Evolutionary conservation across 2,113 vertebrate genomes (phyloP).

Genomic region (Notarius lentiginosus): DNA sequence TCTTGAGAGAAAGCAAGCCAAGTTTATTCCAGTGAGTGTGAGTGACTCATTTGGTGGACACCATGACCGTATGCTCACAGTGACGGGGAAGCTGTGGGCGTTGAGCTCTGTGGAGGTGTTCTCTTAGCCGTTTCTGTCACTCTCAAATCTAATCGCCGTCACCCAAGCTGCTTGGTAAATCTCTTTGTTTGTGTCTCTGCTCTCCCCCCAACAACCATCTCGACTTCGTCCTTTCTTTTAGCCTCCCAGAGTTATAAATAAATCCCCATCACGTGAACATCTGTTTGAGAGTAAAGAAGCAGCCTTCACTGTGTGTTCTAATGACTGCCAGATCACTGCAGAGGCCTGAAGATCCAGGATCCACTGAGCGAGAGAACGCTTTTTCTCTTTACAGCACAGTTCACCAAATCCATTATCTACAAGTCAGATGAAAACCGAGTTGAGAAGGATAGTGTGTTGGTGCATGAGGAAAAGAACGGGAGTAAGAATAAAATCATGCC

Average conservation of each 20-base stretch:
- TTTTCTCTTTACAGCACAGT: background rate
- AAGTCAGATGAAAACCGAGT: background rate
- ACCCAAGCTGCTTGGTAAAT: conserved; percentile 58
- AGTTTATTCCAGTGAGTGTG: conserved; percentile 46
- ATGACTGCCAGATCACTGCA: conserved; percentile 24
- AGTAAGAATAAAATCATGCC: background rate
- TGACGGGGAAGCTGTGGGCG: conserved; percentile 58
- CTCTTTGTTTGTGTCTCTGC: conserved; percentile 33
- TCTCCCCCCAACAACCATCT: conserved; percentile 1
- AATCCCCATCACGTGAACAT: conserved; percentile 40
- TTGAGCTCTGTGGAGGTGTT: conserved; percentile 54
- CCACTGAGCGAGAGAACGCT: background rate
- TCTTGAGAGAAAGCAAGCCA: conserved; percentile 10
- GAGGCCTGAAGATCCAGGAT: background rate
- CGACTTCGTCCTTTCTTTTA: conserved; percentile 6
- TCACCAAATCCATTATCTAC: background rate
- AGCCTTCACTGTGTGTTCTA: conserved; percentile 1
- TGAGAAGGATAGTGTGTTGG: background rate
- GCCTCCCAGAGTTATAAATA: conserved; percentile 48
- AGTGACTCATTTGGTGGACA: conserved; percentile 66
- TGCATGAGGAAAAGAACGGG: background rate
- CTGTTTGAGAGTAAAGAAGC: conserved; percentile 45
- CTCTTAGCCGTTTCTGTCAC: conserved; percentile 63
- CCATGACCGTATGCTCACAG: conserved; percentile 70
- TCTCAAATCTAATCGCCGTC: conserved; percentile 61